Evolutionary conservation across 2,888 invertebrate species (phyloP), one percentile per base, ranked within the genome.

Genomic region (Molanna angustata): DNA sequence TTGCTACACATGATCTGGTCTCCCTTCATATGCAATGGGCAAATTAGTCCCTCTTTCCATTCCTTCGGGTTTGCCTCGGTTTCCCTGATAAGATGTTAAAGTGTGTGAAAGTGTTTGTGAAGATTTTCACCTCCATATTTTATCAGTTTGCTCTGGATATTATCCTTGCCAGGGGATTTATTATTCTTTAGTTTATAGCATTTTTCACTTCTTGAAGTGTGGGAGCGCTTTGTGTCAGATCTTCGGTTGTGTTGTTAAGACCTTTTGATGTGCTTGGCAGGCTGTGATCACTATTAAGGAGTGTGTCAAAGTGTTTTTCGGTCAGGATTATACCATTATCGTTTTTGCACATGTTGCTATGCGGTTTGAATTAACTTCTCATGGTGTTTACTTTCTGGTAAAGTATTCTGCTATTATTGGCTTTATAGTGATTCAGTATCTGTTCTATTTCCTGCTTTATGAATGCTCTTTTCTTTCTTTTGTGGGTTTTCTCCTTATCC

Each of bases 321-420:
- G 14, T 35, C 35, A 35, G 14, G n/a, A 35, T 13, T 35, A 35
- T 13, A 13, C 35, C 35, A 35, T 35, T 13, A 35, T 35, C 35
- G n/a, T 35, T 35, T 13, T 35, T 35, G 6, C 35, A 35, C 35
- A 35, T 11, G 14, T 35, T 35, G n/a, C 35, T 35, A 6, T 13
- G 35, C 11, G 35, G 35, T 35, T 35, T 7, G 9, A 7, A 27
- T 27, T 27, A 6, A 6, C 27, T 27, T 27, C 6, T 27, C 27
- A 27, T n/a, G n/a, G n/a, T n/a, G n/a, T n/a, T n/a, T n/a, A n/a
- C n/a, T n/a, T n/a, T n/a, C n/a, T n/a, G n/a, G n/a, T n/a, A n/a
- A n/a, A n/a, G n/a, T n/a, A n/a, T n/a, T n/a, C n/a, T n/a, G n/a
- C n/a, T n/a, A n/a, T n/a, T 35, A 35, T 35, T 35, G n/a, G 9